Conservation (phyloP, 2,113 vertebrate species). For the Hydropotes inermis region DNA sequence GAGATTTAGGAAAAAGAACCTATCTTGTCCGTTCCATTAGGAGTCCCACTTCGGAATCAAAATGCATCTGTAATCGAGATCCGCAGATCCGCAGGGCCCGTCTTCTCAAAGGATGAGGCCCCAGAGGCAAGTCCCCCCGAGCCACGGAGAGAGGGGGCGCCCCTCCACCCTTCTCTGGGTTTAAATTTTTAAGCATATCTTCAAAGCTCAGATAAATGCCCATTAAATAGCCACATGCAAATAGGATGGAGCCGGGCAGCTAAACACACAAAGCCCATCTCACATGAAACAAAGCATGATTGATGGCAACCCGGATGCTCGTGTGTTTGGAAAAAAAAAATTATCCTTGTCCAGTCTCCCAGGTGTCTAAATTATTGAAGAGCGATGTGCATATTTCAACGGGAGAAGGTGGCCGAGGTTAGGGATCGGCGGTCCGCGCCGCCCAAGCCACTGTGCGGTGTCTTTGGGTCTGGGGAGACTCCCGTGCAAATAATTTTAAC, state of each 20-base stretch:
- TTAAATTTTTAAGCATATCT: constrained; percentile 55
- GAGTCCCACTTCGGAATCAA: constrained; percentile 33
- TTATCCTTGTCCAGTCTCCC: constrained; percentile 25
- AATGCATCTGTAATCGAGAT: constrained; percentile 49
- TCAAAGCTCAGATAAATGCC: constrained; percentile 68
- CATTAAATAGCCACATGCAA: constrained; percentile 51
- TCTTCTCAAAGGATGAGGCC: constrained; percentile 40
- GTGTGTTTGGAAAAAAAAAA: constrained; percentile 33
- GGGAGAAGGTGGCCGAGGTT: constrained; percentile 46
- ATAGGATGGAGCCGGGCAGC: constrained; percentile 31
- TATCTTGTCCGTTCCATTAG: not conserved
- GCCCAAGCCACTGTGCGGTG: not conserved
- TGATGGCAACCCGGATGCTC: not conserved
- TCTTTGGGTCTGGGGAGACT: constrained; percentile 2
- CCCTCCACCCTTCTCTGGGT: not conserved
- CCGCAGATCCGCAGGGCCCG: constrained; percentile 42
- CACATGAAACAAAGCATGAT: constrained; percentile 63
- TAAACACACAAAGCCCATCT: constrained; percentile 67
- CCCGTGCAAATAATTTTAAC: not conserved
- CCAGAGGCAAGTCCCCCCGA: constrained; percentile 14
- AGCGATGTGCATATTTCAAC: constrained; percentile 55
- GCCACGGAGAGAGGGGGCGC: not conserved
- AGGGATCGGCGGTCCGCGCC: not conserved
- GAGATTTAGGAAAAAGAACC: constrained; percentile 32
- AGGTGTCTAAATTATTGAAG: constrained; percentile 53